Conservation (phyloP, 30 jellyfish, hydroid and myxozoan species). For the Haliclystus octoradiatus region DNA sequence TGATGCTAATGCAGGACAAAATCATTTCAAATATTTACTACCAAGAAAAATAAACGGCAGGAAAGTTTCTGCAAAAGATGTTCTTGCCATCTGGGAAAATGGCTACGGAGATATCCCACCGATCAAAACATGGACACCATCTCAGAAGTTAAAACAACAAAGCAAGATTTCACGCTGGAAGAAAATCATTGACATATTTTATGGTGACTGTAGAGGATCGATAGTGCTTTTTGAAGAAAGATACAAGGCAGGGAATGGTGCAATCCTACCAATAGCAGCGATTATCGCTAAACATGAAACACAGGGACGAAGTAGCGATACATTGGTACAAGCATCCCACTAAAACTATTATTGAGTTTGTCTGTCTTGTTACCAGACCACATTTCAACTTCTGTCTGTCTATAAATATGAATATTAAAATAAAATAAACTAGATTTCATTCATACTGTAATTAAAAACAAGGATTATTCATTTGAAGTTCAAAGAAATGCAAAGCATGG, state of each 20-base stretch:
- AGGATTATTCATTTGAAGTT: too few species aligned
- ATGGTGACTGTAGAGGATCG: conserved; percentile 57
- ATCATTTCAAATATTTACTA: background rate
- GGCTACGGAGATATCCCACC: conserved; percentile 93
- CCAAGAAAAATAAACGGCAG: conserved; percentile 94
- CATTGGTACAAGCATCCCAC: too few species aligned
- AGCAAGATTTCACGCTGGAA: conserved; percentile 94
- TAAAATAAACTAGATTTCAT: too few species aligned
- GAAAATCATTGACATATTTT: conserved; percentile 79
- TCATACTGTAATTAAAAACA: too few species aligned
- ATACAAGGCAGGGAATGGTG: conserved; percentile 53
- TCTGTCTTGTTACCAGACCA: too few species aligned
- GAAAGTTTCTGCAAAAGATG: conserved; percentile 92
- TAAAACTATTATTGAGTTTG: too few species aligned
- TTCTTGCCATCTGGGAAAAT: conserved; percentile 78
- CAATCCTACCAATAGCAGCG: conserved; percentile 81
- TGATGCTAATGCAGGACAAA: background rate
- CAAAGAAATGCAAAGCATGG: too few species aligned
- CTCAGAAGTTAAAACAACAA: conserved; percentile 81
- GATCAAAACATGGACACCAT: conserved; percentile 67
- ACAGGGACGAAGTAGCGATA: too few species aligned
- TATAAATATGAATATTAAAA: too few species aligned
- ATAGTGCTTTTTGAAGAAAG: conserved; percentile 45
- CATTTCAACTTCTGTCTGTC: too few species aligned
- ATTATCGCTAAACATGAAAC: conserved; percentile 68